Percentiles rank a stretch among this genome's conserved stretches.
Conservation (phyloP, 2,113 vertebrate species). For the Irena cyanogastra region DNA sequence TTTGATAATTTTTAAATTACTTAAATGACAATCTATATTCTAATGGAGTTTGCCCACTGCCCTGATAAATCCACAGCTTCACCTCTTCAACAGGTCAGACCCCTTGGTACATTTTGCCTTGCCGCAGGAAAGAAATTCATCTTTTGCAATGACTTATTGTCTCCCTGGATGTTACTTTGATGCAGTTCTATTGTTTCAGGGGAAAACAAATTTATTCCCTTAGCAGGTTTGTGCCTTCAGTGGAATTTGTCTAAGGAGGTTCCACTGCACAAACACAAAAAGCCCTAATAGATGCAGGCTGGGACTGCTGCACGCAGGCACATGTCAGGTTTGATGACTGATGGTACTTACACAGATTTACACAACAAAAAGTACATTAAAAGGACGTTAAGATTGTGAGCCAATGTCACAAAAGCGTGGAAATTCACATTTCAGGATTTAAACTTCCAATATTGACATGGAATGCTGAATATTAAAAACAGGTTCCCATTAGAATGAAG, state of each 20-base stretch:
- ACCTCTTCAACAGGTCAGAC: not conserved
- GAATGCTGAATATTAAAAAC: conserved; percentile 67
- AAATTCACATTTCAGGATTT: conserved; percentile 76
- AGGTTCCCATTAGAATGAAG: conserved; percentile 63
- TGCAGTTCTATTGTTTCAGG: conserved; percentile 73
- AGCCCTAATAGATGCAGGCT: conserved; percentile 76
- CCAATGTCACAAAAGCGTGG: conserved; percentile 75
- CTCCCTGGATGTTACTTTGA: conserved; percentile 60
- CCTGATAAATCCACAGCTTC: conserved; percentile 7
- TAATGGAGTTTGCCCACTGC: not conserved
- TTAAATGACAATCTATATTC: not conserved
- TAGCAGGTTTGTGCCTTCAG: conserved; percentile 72
- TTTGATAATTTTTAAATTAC: not conserved
- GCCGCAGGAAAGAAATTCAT: conserved; percentile 39
- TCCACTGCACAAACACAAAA: conserved; percentile 77
- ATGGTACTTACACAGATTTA: conserved; percentile 81
- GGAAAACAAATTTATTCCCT: conserved; percentile 71
- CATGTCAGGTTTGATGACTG: conserved; percentile 75
- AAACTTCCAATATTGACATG: conserved; percentile 74
- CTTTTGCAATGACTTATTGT: conserved; percentile 59
- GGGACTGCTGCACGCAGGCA: conserved; percentile 64
- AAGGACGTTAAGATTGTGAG: conserved; percentile 72
- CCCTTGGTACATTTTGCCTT: not conserved
- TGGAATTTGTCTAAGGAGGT: conserved; percentile 74
- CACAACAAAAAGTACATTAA: conserved; percentile 82